Percentiles rank a stretch among this genome's conserved stretches.
Conservation (phyloP, 2,797 vertebrate species). For the Prionace glauca region DNA sequence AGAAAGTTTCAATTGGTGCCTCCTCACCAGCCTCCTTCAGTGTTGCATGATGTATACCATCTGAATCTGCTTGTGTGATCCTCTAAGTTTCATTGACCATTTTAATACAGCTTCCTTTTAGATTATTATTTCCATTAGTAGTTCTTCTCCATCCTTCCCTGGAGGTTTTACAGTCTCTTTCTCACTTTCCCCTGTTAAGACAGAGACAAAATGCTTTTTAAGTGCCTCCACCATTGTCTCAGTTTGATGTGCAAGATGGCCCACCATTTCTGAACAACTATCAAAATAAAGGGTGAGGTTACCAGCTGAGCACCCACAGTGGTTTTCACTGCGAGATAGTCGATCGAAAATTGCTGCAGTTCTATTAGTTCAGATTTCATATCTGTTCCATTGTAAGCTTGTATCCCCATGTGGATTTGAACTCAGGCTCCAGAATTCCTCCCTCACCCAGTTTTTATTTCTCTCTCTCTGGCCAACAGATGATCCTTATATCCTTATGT, state of each 20-base stretch:
- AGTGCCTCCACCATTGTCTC: neutral
- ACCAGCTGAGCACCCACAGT: neutral
- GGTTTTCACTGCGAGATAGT: neutral
- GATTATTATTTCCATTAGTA: neutral
- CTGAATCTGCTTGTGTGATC: neutral
- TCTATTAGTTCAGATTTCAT: neutral
- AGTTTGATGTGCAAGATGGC: neutral
- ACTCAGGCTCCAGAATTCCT: neutral
- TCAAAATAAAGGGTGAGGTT: neutral
- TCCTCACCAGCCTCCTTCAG: neutral
- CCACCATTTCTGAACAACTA: neutral
- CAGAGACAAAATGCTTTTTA: neutral
- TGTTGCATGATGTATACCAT: neutral
- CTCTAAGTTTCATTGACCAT: neutral
- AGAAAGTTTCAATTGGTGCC: neutral
- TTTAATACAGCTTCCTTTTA: neutral
- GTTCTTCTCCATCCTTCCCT: neutral
- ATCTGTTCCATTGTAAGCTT: neutral
- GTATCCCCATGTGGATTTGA: neutral
- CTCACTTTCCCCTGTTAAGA: neutral
- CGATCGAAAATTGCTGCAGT: neutral
- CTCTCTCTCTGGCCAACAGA: neutral
- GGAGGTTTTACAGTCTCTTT: neutral
- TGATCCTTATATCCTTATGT: neutral
- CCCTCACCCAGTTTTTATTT: neutral